phyloP scores from a whole-genome alignment of 2,113 vertebrate genomes.

The Chaetops frenatus region DNA sequence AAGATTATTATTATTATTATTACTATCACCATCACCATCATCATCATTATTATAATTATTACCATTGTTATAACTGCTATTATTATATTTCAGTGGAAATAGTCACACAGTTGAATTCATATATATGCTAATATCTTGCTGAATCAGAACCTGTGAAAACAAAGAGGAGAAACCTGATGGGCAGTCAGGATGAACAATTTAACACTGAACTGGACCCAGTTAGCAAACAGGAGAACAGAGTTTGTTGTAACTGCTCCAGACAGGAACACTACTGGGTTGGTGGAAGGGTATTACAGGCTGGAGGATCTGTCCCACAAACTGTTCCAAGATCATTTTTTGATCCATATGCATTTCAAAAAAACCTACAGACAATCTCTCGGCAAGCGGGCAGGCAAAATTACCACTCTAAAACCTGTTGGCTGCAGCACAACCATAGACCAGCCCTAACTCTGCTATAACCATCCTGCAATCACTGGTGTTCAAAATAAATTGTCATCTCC shows the following conservation, averaged over 20 bases:
- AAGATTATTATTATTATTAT: background rate
- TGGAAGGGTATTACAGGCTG: background rate
- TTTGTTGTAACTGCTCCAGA: background rate
- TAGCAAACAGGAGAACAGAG: background rate
- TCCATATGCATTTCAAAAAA: background rate
- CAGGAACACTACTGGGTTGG: background rate
- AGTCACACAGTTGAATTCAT: background rate
- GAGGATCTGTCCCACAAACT: background rate
- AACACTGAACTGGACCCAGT: background rate
- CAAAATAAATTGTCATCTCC: slow-evolving; percentile 18
- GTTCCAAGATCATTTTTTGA: background rate
- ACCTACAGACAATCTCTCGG: background rate
- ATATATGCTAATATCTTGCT: background rate
- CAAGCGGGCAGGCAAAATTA: background rate
- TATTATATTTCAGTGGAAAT: background rate
- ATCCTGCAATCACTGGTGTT: background rate
- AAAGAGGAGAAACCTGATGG: background rate
- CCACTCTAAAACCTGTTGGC: background rate
- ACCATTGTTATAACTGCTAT: background rate
- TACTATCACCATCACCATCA: background rate
- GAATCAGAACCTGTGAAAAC: background rate
- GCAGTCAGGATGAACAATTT: background rate
- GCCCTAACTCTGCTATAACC: background rate
- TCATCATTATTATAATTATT: background rate
- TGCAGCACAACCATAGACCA: background rate